phyloP scores from a whole-genome alignment of 2,113 vertebrate species.

The Platysteira castanea region DNA sequence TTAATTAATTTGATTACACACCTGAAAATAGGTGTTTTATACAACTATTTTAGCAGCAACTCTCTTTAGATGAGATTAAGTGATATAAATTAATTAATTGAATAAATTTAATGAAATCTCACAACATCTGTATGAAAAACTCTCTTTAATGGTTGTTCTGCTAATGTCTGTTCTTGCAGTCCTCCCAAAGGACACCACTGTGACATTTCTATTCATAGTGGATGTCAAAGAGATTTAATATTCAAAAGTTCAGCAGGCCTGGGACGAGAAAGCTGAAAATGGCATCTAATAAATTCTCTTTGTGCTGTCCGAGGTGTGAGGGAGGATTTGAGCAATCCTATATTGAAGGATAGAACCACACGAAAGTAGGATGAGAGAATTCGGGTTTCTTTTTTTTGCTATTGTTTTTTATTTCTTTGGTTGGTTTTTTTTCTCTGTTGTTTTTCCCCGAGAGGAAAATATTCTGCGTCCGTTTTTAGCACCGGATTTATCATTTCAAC shows the following conservation, averaged over 20 bases:
- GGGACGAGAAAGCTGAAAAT: neutral
- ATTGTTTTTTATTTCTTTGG: rapidly evolving
- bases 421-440: neutral
- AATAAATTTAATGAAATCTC: neutral
- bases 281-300: neutral
- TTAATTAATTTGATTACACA: neutral
- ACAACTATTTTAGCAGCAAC: neutral
- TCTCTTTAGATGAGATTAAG: neutral
- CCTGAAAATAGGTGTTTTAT: neutral
- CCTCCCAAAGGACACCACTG: neutral
- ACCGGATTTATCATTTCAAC: slow-evolving; percentile 61
- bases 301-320: neutral
- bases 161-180: neutral
- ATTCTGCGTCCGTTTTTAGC: slow-evolving; percentile 15
- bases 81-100: neutral
- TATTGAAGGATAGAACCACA: slow-evolving; percentile 38
- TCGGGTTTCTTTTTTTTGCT: neutral
- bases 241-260: neutral
- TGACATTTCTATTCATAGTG: neutral
- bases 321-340: neutral
- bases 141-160: neutral
- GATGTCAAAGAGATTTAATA: neutral
- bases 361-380: slow-evolving; percentile 56
- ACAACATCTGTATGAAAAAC: neutral
- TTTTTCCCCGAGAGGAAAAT: neutral